These are phyloP conservation scores for Hirtodrosophila alboralis DNA, from an alignment of 2,888 invertebrate species.

Conservation along the genomic window DNA sequence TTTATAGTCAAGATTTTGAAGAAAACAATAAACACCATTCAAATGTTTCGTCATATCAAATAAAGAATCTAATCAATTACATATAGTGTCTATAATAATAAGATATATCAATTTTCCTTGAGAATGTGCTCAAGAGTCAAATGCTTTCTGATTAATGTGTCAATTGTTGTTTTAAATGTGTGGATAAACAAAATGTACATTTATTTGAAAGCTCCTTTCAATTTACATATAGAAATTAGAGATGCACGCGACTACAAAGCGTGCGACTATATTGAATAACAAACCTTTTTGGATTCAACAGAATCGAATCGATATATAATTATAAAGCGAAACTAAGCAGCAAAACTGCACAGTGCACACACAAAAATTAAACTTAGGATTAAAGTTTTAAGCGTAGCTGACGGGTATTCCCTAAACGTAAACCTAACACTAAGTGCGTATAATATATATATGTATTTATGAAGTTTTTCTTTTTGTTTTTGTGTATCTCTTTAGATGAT, in stretches of 20 bases:
- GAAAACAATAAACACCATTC: slow-evolving; percentile 29
- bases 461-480: slow-evolving; percentile 1
- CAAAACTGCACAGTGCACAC: slow-evolving; percentile 28
- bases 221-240: slow-evolving; percentile 37
- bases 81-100: slow-evolving; percentile 6
- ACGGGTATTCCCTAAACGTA: slow-evolving; percentile 38
- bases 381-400: slow-evolving; percentile 57
- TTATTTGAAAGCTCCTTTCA: slow-evolving; percentile 45
- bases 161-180: slow-evolving; percentile 19
- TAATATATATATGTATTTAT: slow-evolving; percentile 18
- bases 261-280: slow-evolving; percentile 31
- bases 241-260: slow-evolving; percentile 21
- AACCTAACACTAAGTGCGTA: slow-evolving; percentile 56
- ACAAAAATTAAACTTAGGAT: slow-evolving; percentile 41
- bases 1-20: slow-evolving; percentile 39
- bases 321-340: slow-evolving; percentile 1
- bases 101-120: slow-evolving; percentile 21
- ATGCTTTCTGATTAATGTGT: slow-evolving; percentile 2
- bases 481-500: slow-evolving; percentile 77
- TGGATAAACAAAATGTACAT: slow-evolving; percentile 37
- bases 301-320: slow-evolving; percentile 3
- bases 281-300: slow-evolving; percentile 35
- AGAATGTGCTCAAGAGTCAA: slow-evolving; percentile 41
- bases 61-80: slow-evolving; percentile 15
- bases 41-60: slow-evolving; percentile 33